Evolutionary conservation across 2,888 invertebrate genomes (phyloP).

Genomic region (Lasiommata megera): DNA sequence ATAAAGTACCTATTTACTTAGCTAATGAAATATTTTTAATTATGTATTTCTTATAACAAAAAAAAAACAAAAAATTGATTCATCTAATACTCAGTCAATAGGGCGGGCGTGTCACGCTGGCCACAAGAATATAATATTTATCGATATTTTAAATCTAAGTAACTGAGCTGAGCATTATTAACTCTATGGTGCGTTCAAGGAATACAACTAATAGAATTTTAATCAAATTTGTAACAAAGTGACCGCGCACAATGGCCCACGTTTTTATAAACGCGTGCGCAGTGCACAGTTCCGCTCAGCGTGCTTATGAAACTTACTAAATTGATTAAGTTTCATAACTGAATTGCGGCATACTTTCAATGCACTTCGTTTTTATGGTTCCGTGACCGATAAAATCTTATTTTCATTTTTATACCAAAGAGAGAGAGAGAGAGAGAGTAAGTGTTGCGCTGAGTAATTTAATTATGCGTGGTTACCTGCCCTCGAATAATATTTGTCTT

Average conservation of each 20-base stretch:
- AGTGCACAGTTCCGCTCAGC: conserved; percentile 48
- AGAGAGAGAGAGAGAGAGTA: too few relatives aligned
- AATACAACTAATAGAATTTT: conserved; percentile 63
- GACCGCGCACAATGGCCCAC: conserved; percentile 52
- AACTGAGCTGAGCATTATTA: conserved; percentile 19
- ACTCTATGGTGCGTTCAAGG: conserved; percentile 38
- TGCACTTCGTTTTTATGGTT: conserved; percentile 24
- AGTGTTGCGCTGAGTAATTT: conserved; percentile 2
- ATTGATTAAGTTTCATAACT: conserved; percentile 68
- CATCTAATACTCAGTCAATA: too few relatives aligned
- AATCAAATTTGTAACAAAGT: conserved; percentile 71
- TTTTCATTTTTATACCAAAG: conserved; percentile 16
- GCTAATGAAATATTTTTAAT: too few relatives aligned
- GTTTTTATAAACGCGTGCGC: conserved; percentile 60
- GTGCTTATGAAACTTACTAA: conserved; percentile 58
- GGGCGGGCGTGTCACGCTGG: too few relatives aligned
- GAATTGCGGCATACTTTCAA: conserved; percentile 47
- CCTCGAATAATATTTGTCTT: background rate
- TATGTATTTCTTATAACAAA: too few relatives aligned
- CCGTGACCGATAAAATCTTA: conserved; percentile 28
- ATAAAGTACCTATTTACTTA: too few relatives aligned
- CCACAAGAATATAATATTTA: too few relatives aligned
- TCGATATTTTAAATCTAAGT: background rate
- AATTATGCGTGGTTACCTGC: background rate
- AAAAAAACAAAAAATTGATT: too few relatives aligned